phyloP scores from a whole-genome alignment of 2,113 vertebrate genomes.

The Cyphomyrus discorhynchus region DNA sequence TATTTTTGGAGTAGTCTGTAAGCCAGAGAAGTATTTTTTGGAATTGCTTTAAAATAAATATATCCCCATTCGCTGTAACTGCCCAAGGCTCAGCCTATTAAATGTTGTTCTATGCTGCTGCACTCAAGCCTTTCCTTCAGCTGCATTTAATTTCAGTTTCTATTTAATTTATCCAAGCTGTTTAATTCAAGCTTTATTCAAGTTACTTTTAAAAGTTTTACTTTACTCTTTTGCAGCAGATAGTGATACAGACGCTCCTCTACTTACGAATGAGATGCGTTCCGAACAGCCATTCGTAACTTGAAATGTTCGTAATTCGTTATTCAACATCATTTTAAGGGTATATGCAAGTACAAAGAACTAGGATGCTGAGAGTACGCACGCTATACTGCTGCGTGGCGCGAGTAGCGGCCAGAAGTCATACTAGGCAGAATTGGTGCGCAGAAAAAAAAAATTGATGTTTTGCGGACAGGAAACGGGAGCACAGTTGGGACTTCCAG shows the following conservation, averaged over 20 bases:
- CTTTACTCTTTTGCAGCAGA: neutral
- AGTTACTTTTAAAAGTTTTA: neutral
- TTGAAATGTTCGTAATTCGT: too few relatives aligned
- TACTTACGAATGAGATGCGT: too few relatives aligned
- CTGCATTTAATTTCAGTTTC: neutral
- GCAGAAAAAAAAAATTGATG: too few relatives aligned
- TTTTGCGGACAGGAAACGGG: too few relatives aligned
- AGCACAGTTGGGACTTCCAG: too few relatives aligned
- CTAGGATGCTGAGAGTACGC: too few relatives aligned
- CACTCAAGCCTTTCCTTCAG: neutral
- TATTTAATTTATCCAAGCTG: neutral
- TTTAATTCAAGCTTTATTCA: neutral
- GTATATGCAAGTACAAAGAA: too few relatives aligned
- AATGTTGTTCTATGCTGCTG: neutral
- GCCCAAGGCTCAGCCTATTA: neutral
- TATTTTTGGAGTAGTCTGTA: neutral
- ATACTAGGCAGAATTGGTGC: too few relatives aligned
- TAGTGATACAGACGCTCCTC: neutral
- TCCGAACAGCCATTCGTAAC: too few relatives aligned
- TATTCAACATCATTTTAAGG: too few relatives aligned
- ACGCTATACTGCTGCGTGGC: too few relatives aligned
- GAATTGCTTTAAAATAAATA: neutral
- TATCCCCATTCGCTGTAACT: neutral
- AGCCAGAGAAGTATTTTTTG: neutral
- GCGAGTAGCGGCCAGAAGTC: too few relatives aligned